These are phyloP conservation scores for Bothrops jararaca DNA, from an alignment of 2,113 vertebrate genomes.

Conservation along the genomic window DNA sequence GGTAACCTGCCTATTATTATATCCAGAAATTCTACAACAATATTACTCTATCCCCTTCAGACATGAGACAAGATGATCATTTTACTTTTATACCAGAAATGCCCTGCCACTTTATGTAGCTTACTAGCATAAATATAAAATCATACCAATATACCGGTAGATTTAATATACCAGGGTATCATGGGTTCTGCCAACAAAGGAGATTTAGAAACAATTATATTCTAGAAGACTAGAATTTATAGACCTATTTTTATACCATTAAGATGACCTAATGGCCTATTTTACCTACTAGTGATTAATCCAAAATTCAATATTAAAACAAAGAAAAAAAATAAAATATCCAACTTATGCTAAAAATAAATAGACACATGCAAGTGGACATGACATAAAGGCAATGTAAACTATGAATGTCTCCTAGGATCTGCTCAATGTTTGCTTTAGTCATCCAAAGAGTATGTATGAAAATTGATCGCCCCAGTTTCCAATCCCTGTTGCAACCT, in stretches of 20 bases:
- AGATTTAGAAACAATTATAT: neutral
- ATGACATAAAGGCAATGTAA: neutral
- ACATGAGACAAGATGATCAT: neutral
- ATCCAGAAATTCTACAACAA: neutral
- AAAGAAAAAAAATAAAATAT: neutral
- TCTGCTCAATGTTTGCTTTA: neutral
- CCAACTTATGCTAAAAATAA: conserved; percentile 5
- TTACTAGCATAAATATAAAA: neutral
- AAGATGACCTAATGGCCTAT: neutral
- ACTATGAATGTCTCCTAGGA: neutral
- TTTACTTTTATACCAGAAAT: neutral
- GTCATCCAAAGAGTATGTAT: neutral
- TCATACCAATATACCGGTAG: too few species aligned
- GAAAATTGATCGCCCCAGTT: neutral
- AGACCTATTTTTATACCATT: neutral
- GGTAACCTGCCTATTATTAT: neutral
- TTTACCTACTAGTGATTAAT: neutral
- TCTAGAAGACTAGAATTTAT: neutral
- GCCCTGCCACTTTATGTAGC: neutral
- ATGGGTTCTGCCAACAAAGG: neutral
- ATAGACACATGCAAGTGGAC: neutral
- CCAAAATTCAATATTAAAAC: neutral
- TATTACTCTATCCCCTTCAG: neutral
- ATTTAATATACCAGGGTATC: neutral
- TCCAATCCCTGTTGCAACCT: neutral